Evolutionary conservation across 2,797 vertebrate genomes (phyloP), one percentile per base, ranked within the genome.

Genomic region (Kryptolebias ocellatus): DNA sequence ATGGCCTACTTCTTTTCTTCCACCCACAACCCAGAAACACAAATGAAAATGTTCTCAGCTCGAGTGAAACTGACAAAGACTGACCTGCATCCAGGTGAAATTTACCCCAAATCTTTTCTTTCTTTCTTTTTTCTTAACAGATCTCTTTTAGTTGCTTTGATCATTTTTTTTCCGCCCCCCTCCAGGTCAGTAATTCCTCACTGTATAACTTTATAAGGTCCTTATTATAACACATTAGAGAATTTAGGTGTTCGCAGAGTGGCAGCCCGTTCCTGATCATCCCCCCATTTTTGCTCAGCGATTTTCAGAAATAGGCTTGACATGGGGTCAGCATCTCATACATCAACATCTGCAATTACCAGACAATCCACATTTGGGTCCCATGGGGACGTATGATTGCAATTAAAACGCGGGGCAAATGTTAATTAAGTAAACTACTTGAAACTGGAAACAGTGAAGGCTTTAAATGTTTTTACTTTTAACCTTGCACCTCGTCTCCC

Each of bases 371-470:
- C 93, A 94, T 95, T 93, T 94, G 92, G 94, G 92, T 95, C 96
- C 95, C 95, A 91, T 89, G 94, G 94, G 95, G 94, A 93, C 89
- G 90, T 93, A 93, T 96, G 96, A 96, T 96, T 96, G 96, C 97
- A 98, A 98, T 98, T 98, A 97, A 96, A 98, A 96, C 94, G 89
- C 91, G 89, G 95, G 95, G 95, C 96, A 97, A 98, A 97, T 96
- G 95, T 97, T 98, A 98, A 98, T 98, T 96, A 97, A 97, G 96
- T 95, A 95, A 95, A 96, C 94, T 95, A 94, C 95, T 96, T 94
- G 92, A 95, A 96, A 95, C 92, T 94, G 92, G 93, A 95, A 95
- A 95, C 94, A 94, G 92, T 89, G 92, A 93, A 93, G 95, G 94
- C 94, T 95, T 95, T 92, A 80, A 89, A 80, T 78, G 64, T 84